Percentiles rank a stretch among this genome's conserved stretches.
These are phyloP conservation scores for Rosalia funebris DNA, from an alignment of 2,888 invertebrate genomes.

Conservation along the genomic window DNA sequence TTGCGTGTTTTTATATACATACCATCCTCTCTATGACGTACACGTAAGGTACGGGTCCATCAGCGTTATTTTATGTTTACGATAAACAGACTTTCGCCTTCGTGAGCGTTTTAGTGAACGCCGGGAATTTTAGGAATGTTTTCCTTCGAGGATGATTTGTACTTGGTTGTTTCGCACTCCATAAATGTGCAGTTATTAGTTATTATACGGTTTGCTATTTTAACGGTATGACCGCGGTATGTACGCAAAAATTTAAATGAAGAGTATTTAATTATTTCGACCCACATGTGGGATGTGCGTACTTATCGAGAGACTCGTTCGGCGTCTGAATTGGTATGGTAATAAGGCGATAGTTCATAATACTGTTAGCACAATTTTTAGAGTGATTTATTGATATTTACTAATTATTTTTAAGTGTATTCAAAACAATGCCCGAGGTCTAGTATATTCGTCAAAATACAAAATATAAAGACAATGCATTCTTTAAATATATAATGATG, in stretches of 20 bases:
- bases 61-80: conserved; percentile 1
- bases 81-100: not conserved
- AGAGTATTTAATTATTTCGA: conserved; percentile 3
- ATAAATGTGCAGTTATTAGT: conserved; percentile 12
- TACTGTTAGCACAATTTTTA: no score
- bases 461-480: no score
- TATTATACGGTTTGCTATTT: not conserved
- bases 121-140: not conserved
- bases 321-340: no score
- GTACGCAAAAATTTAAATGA: conserved; percentile 7
- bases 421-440: no score
- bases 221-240: not conserved
- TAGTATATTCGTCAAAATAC: no score
- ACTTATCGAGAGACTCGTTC: no score
- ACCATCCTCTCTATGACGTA: no score
- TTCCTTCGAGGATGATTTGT: conserved; percentile 1
- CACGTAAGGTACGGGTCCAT: not conserved
- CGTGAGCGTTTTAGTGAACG: not conserved
- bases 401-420: no score
- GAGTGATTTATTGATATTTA: no score
- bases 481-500: no score
- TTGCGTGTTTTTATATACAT: not conserved
- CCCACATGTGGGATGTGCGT: no score
- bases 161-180: conserved; percentile 5
- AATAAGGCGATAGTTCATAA: no score